A percentile compares a stretch with the other conserved stretches of the same genome.
These are phyloP conservation scores for Iphiclides podalirius DNA, from an alignment of 2,888 invertebrate genomes.

Conservation along the genomic window DNA sequence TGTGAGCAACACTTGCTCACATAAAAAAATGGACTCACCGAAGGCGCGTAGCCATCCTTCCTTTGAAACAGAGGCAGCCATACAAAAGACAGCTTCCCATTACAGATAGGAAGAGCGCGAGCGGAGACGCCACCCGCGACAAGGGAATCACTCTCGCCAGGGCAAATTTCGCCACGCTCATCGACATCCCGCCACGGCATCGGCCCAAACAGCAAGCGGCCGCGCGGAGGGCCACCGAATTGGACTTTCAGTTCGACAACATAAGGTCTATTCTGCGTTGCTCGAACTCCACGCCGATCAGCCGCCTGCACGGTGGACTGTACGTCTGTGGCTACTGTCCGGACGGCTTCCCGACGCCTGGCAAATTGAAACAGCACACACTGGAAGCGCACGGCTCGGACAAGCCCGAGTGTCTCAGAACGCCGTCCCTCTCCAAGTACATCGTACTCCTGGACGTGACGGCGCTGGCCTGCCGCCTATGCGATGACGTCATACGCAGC, in stretches of 20 bases:
- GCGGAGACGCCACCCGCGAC: background rate
- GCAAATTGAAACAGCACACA: conserved; percentile 45
- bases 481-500: conserved; percentile 37
- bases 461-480: conserved; percentile 46
- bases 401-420: conserved; percentile 18
- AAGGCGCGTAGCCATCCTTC: too few species aligned
- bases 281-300: conserved; percentile 50
- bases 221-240: conserved; percentile 32
- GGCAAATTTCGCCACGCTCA: conserved; percentile 14
- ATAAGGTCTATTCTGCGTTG: conserved; percentile 37
- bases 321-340: conserved; percentile 45
- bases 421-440: conserved; percentile 41
- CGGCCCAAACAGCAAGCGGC: background rate
- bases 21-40: too few species aligned
- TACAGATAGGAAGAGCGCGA: conserved; percentile 8
- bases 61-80: too few species aligned
- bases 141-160: conserved; percentile 1
- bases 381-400: conserved; percentile 34
- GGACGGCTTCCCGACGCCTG: conserved; percentile 34
- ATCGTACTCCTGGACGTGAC: conserved; percentile 59
- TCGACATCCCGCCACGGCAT: conserved; percentile 1
- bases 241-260: conserved; percentile 57
- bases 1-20: too few species aligned
- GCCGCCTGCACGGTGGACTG: conserved; percentile 33
- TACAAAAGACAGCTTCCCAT: conserved; percentile 1